These are phyloP conservation scores for Cyphomyrus discorhynchus DNA, from an alignment of 2,113 vertebrate species.

Conservation along the genomic window DNA sequence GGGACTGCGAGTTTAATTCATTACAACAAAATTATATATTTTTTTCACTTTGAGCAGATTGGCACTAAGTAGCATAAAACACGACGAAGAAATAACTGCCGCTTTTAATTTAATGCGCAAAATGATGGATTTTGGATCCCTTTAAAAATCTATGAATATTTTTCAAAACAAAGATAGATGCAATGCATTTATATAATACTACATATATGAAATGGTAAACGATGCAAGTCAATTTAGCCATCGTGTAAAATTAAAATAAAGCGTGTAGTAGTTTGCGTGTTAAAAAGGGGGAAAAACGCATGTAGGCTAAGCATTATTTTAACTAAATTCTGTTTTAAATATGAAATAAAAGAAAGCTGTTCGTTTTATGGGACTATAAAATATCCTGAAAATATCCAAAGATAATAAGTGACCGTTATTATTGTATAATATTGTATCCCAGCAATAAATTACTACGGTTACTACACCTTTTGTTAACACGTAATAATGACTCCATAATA, in stretches of 20 bases:
- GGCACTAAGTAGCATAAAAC: not conserved
- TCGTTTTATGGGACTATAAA: not conserved
- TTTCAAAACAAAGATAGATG: not conserved
- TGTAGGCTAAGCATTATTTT: not conserved
- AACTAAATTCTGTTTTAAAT: not conserved
- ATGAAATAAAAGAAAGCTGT: not conserved
- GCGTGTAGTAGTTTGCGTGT: not conserved
- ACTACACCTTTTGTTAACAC: not conserved
- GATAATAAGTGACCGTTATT: not conserved
- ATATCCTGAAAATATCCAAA: not conserved
- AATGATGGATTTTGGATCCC: not conserved
- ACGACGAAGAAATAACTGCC: not conserved
- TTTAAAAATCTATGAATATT: not conserved
- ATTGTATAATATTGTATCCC: not conserved
- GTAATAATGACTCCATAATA: not conserved
- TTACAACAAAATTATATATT: not conserved
- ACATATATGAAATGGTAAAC: not conserved
- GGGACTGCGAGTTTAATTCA: not conserved
- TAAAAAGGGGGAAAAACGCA: not conserved
- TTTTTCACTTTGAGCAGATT: not conserved
- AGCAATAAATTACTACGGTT: not conserved
- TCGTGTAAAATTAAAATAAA: not conserved
- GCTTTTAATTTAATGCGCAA: not conserved
- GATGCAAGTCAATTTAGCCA: not conserved
- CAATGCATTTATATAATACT: not conserved